Conservation (phyloP, 2,113 vertebrate genomes). For the Desmodus rotundus region DNA sequence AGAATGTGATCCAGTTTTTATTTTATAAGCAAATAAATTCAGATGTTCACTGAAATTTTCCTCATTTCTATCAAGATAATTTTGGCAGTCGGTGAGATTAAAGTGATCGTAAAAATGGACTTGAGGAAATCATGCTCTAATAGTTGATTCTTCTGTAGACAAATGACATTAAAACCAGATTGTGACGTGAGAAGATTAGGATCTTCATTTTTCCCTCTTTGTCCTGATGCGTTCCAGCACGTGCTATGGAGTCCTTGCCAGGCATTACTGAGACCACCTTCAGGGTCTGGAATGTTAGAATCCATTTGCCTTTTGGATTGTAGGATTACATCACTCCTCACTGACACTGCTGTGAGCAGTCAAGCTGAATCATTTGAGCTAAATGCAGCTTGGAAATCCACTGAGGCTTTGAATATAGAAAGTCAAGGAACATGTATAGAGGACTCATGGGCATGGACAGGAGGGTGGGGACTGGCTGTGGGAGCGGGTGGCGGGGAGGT, state of each 20-base stretch:
- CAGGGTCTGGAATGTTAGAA: neutral
- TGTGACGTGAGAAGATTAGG: neutral
- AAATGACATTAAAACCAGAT: constrained; percentile 55
- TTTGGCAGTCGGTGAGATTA: constrained; percentile 27
- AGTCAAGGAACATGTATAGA: neutral
- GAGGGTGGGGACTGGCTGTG: no score
- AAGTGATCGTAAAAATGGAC: neutral
- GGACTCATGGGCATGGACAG: no score
- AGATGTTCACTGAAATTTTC: neutral
- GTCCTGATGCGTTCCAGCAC: constrained; percentile 16
- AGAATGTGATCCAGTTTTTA: neutral
- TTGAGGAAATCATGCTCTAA: constrained; percentile 25
- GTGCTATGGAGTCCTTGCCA: neutral
- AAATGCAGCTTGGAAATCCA: neutral
- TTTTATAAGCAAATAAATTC: constrained; percentile 27
- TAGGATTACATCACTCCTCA: neutral
- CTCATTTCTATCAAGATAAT: constrained; percentile 17
- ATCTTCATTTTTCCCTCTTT: constrained; percentile 16
- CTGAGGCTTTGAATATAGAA: neutral
- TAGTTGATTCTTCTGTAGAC: neutral
- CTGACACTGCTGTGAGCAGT: neutral
- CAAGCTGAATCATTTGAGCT: neutral
- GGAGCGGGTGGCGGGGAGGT: no score
- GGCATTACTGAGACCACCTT: neutral
- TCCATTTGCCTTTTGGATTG: neutral